These are phyloP conservation scores for Alosa alosa DNA, from an alignment of 2,113 vertebrate species.

Conservation along the genomic window DNA sequence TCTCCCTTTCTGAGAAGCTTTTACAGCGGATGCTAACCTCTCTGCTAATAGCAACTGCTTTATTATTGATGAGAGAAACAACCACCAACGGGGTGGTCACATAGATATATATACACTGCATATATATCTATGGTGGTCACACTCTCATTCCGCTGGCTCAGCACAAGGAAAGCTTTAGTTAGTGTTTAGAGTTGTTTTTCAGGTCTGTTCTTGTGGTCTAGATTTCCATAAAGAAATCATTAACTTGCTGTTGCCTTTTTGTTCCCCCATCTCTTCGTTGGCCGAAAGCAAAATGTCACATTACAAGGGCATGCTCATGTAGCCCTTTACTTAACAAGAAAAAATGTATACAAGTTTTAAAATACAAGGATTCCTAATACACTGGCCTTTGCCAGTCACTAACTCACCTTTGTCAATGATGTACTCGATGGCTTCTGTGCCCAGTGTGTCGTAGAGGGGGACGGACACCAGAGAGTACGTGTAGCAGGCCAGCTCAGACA, in stretches of 20 bases:
- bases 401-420: slow-evolving; percentile 84
- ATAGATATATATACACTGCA: too few species aligned
- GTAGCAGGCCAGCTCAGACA: slow-evolving; percentile 86
- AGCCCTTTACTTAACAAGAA: neutral
- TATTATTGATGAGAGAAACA: neutral
- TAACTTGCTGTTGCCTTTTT: neutral
- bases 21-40: neutral
- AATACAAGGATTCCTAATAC: neutral
- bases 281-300: neutral
- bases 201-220: neutral
- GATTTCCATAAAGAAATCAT: neutral
- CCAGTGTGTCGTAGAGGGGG: slow-evolving; percentile 90
- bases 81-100: neutral
- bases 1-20: neutral
- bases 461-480: slow-evolving; percentile 85
- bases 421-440: slow-evolving; percentile 81
- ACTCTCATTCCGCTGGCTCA: neutral
- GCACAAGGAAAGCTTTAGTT: neutral
- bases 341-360: neutral
- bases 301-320: neutral
- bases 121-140: neutral
- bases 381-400: neutral
- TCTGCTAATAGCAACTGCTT: neutral
- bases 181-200: neutral
- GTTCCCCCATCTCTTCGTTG: neutral